A percentile compares a stretch with the other conserved stretches of the same genome.
Evolutionary conservation across 2,113 vertebrate species (phyloP).

Genomic region (Corythaixoides concolor): DNA sequence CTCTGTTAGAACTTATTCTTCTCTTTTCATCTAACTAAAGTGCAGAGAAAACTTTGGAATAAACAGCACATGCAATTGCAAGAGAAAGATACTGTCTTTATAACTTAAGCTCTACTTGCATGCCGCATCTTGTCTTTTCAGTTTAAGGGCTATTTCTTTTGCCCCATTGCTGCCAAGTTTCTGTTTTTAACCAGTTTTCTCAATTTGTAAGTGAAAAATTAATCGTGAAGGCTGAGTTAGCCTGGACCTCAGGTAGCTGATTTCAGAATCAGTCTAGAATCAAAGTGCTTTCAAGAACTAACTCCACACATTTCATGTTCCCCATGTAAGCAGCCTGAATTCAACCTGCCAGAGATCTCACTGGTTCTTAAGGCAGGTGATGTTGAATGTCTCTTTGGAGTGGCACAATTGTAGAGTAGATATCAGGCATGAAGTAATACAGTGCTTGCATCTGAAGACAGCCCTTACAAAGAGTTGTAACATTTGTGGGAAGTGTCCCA

Average conservation of each 20-base stretch:
- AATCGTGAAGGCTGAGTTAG: not conserved
- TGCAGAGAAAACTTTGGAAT: not conserved
- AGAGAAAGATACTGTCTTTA: not conserved
- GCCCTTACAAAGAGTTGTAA: not conserved
- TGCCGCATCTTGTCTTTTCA: not conserved
- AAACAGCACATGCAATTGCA: not conserved
- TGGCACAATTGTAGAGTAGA: not conserved
- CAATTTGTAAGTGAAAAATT: not conserved
- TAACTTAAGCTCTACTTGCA: fast-evolving
- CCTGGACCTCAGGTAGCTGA: not conserved
- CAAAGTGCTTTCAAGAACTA: not conserved
- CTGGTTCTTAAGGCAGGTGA: not conserved
- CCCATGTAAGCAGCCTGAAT: not conserved
- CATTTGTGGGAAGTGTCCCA: not conserved
- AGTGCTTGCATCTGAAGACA: not conserved
- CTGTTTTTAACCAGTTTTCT: not conserved
- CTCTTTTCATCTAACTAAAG: not conserved
- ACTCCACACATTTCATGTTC: not conserved
- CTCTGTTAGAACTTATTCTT: not conserved
- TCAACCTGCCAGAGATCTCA: not conserved
- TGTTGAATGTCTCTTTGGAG: fast-evolving
- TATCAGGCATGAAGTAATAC: not conserved
- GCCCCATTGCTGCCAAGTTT: not conserved
- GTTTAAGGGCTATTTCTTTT: not conserved
- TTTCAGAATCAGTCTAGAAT: not conserved